Evolutionary conservation across 2,888 invertebrate species (phyloP), one percentile per base, ranked within the genome.

Genomic region (Lagria hirta): DNA sequence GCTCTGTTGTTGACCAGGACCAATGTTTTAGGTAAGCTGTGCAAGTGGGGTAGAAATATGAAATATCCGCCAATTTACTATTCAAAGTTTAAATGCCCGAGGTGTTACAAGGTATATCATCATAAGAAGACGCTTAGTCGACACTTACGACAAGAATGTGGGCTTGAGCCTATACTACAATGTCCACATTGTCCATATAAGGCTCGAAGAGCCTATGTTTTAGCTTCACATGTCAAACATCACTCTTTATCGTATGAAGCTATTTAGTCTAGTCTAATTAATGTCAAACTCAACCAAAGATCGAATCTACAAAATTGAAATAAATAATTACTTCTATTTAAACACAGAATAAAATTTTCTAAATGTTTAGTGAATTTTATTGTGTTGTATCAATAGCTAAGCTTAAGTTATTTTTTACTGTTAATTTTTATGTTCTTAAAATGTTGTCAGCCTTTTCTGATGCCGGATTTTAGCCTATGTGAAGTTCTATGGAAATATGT

Each of bases 161-260:
- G 77, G 3, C 57, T 61, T 1, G 85, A 78, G 66, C 86, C 80
- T 60, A 83, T 79, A 74, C 84, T 82, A 76, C 82, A 79, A 72
- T 88, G 88, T 61, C 84, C 84, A 23, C 78, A 83, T 70, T 88
- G 88, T 73, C 71, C 80, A 57, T 84, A 85, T 73, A 79, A 80
- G 61, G 87, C 88, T 51, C 83, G 70, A 49, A 69, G 76, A 5
- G 71, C 72, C n/a, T 75, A 75, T 57, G 74, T 74, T 45, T 69
- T 77, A 61, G 73, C 66, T 23, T 63, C 66, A 2, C 71, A 71
- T 43, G 58, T 69, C 30, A 66, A 63, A 48, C 62, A 60, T 17
- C 69, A 69, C 40, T 50, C 55, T 40, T 58, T 55, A 41, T 53
- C 58, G 29, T 60, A 57, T 34, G 49, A 46, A 32, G 33, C 43